Conservation (phyloP, 2,113 vertebrate species). For the Zosterops hypoxanthus region DNA sequence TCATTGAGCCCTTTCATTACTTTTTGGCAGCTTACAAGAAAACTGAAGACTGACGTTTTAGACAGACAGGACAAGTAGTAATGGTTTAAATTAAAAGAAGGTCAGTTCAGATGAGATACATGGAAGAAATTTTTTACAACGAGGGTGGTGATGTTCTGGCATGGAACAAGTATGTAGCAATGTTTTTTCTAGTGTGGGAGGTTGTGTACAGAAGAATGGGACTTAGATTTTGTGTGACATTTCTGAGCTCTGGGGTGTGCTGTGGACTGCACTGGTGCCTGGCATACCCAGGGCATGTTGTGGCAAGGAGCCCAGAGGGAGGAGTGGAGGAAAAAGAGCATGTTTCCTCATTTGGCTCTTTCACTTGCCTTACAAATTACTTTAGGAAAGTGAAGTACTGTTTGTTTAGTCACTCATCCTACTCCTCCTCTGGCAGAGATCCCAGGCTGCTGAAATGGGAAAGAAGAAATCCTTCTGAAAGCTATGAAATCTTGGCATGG, state of each 20-base stretch:
- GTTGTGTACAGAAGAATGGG: not conserved
- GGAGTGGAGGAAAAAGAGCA: not conserved
- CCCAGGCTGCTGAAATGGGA: not conserved
- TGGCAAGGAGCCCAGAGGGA: not conserved
- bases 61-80: not conserved
- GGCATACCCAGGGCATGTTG: not conserved
- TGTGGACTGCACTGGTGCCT: not conserved
- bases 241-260: not conserved
- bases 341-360: not conserved
- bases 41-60: not conserved
- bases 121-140: not conserved
- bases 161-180: not conserved
- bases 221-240: not conserved
- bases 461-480: not conserved
- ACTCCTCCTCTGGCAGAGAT: slow-evolving; percentile 4
- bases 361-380: not conserved
- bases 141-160: not conserved
- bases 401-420: slow-evolving; percentile 19
- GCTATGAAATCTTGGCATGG: not conserved
- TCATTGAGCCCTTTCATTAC: rapidly evolving
- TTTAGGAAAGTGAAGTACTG: not conserved
- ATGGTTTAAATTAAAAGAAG: not conserved
- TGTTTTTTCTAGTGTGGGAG: not conserved
- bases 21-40: not conserved
- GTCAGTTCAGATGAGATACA: not conserved